Evolutionary conservation across 2,888 invertebrate species (phyloP).

Genomic region (Argyresthia goedartella): DNA sequence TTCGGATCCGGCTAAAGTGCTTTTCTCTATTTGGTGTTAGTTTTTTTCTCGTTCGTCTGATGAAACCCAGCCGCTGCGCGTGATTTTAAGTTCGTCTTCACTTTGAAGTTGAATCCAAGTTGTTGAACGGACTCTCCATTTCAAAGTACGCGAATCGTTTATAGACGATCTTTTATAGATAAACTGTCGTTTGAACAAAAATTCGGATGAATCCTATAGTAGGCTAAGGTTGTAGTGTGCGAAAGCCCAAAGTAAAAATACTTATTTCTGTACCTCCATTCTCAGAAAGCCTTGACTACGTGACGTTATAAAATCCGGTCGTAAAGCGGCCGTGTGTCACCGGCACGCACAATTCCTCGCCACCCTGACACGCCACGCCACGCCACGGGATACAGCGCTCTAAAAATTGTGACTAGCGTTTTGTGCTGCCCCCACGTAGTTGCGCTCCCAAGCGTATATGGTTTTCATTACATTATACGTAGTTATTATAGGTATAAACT

Average conservation of each 20-base stretch:
- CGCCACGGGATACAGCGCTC: too few relatives aligned
- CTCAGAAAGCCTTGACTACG: conserved; percentile 16
- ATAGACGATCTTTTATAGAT: too few relatives aligned
- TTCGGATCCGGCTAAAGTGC: conserved; percentile 9
- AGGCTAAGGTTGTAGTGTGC: not conserved
- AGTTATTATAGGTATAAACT: too few relatives aligned
- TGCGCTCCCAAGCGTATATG: too few relatives aligned
- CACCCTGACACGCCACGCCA: not conserved
- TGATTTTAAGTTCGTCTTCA: not conserved
- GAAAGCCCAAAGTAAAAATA: not conserved
- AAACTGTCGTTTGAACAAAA: too few relatives aligned
- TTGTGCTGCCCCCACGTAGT: too few relatives aligned
- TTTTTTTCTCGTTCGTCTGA: not conserved
- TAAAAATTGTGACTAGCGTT: too few relatives aligned
- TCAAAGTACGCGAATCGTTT: too few relatives aligned
- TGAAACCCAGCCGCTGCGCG: not conserved
- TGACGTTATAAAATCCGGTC: conserved; percentile 35
- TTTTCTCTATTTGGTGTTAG: not conserved
- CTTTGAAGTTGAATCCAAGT: too few relatives aligned
- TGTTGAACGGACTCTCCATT: too few relatives aligned
- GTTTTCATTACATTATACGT: too few relatives aligned
- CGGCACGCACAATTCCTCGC: not conserved
- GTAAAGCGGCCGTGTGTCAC: conserved; percentile 22
- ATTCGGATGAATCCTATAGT: too few relatives aligned
- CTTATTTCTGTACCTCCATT: not conserved